Percentiles rank a stretch among this genome's conserved stretches.
phyloP scores from a whole-genome alignment of 2,797 vertebrate species.

The Gymnoscopelus microlampas region DNA sequence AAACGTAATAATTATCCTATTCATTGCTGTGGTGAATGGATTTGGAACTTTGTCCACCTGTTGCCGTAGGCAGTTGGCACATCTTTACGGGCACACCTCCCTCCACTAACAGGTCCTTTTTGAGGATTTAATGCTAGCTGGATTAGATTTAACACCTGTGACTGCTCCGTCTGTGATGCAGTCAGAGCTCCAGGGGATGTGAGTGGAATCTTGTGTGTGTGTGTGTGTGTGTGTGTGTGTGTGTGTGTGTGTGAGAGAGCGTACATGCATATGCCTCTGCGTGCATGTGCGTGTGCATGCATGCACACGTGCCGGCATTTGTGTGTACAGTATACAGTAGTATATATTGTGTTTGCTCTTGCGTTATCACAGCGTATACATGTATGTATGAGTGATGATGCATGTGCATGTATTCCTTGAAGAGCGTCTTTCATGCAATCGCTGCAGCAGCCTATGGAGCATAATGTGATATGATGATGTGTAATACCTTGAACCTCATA shows the following conservation, averaged over 20 bases:
- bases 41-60: conserved; percentile 38
- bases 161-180: conserved; percentile 46
- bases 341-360: not conserved
- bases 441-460: not conserved
- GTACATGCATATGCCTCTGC: not conserved
- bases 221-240: conserved; percentile 6
- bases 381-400: not conserved
- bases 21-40: conserved; percentile 28
- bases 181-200: conserved; percentile 26
- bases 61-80: conserved; percentile 18
- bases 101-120: conserved; percentile 24
- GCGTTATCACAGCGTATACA: not conserved
- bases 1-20: conserved; percentile 32
- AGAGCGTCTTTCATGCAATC: conserved; percentile 13
- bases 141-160: conserved; percentile 50
- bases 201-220: not conserved
- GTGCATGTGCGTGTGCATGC: not conserved
- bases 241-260: conserved; percentile 5
- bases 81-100: conserved; percentile 11
- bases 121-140: conserved; percentile 47
- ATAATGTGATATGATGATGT: conserved; percentile 22
- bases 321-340: not conserved
- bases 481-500: conserved; percentile 18
- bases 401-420: not conserved
- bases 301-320: not conserved